Conservation (phyloP, 2,113 vertebrate genomes). For the Dromas ardeola region DNA sequence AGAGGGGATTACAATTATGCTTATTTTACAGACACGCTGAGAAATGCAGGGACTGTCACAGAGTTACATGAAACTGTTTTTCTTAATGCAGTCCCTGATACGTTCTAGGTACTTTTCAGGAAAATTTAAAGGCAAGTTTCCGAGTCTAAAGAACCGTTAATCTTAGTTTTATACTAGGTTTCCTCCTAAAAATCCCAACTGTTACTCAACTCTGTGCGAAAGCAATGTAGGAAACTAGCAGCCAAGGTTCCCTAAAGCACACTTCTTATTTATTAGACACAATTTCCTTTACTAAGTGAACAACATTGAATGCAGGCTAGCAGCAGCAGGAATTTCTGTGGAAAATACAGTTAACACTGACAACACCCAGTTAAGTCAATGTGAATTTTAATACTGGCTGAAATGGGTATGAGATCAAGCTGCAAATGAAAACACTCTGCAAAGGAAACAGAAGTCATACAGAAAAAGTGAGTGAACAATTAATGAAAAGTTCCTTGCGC, state of each 20-base stretch:
- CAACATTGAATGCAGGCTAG: not conserved
- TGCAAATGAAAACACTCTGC: not conserved
- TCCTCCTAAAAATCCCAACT: not conserved
- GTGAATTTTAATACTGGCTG: slow-evolving; percentile 3
- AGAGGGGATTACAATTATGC: not conserved
- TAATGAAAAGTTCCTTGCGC: slow-evolving; percentile 37
- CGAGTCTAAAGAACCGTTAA: not conserved
- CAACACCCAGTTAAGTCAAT: slow-evolving; percentile 16
- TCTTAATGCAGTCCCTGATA: not conserved
- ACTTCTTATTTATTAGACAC: slow-evolving; percentile 22
- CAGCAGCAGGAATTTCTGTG: slow-evolving; percentile 14
- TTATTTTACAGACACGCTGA: not conserved
- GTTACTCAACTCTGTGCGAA: not conserved
- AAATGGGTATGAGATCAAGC: not conserved
- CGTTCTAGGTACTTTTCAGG: not conserved
- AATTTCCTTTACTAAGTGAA: slow-evolving; percentile 3
- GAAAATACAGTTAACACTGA: slow-evolving; percentile 30
- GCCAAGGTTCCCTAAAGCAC: not conserved
- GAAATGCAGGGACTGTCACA: not conserved
- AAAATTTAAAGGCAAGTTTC: not conserved
- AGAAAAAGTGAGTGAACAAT: slow-evolving; percentile 39
- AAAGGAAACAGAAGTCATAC: slow-evolving; percentile 7
- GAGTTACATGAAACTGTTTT: not conserved
- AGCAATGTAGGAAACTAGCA: not conserved
- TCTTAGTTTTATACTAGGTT: not conserved